phyloP scores from a whole-genome alignment of 92 coral and sea anemone genomes.

The Zoanthus sociatus region DNA sequence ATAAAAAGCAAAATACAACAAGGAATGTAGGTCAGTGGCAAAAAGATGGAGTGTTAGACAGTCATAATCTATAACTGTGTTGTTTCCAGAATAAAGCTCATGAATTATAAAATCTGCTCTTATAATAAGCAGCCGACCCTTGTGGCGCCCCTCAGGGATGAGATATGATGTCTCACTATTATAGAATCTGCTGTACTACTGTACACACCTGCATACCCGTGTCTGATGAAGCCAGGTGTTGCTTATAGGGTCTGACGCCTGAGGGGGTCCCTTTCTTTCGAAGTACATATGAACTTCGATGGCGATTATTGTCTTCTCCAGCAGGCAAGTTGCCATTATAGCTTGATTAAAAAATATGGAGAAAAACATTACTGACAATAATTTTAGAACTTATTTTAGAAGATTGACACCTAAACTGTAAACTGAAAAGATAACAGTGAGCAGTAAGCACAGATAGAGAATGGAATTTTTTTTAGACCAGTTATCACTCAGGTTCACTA shows the following conservation, averaged over 20 bases:
- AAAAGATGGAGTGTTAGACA: too few relatives aligned
- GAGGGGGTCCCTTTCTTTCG: conserved; percentile 75
- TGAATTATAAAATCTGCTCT: neutral
- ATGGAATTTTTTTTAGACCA: too few relatives aligned
- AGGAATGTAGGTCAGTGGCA: too few relatives aligned
- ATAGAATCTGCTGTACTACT: neutral
- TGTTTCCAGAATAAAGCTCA: neutral
- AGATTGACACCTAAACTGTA: too few relatives aligned
- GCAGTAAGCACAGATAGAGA: too few relatives aligned
- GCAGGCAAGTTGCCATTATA: conserved; percentile 80
- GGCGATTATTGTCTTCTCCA: conserved; percentile 70
- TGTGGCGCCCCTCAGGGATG: conserved; percentile 41
- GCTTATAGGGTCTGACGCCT: conserved; percentile 88
- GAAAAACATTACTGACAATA: neutral
- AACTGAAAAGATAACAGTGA: too few relatives aligned
- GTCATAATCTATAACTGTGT: too few relatives aligned
- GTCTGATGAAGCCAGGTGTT: conserved; percentile 86
- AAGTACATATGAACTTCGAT: conserved; percentile 71
- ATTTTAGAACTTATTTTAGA: too few relatives aligned
- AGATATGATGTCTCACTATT: conserved; percentile 40
- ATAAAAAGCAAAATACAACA: too few relatives aligned
- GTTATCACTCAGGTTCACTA: too few relatives aligned
- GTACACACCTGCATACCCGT: conserved; percentile 87
- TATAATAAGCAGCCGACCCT: conserved; percentile 42
- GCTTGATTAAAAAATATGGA: conserved; percentile 58